Conservation (phyloP, 2,113 vertebrate species). For the Phocoena phocoena region DNA sequence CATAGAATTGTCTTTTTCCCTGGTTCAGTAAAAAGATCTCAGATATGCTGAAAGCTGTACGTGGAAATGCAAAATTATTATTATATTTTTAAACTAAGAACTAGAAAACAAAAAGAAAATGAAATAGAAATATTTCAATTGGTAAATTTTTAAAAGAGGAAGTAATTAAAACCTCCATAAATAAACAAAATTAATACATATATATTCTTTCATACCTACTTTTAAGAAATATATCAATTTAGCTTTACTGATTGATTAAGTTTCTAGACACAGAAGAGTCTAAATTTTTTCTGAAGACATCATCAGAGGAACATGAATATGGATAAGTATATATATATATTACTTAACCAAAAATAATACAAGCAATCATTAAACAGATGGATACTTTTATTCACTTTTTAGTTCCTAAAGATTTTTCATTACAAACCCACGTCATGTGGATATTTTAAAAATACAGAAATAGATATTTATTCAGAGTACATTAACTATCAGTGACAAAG, state of each 20-base stretch:
- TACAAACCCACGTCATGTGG: not conserved
- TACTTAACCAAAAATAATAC: slow-evolving; percentile 4
- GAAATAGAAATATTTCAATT: not conserved
- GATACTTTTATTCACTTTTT: not conserved
- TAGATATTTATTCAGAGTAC: not conserved
- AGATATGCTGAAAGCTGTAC: not conserved
- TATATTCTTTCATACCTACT: not conserved
- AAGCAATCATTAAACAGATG: not conserved
- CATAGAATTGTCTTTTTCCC: not conserved
- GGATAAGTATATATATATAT: not conserved
- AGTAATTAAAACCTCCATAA: not conserved
- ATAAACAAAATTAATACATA: not conserved
- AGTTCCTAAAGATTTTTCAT: not conserved
- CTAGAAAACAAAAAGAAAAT: not conserved
- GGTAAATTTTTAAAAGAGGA: not conserved
- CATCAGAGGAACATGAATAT: not conserved
- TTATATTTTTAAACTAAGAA: not conserved
- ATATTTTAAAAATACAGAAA: not conserved
- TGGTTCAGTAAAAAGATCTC: not conserved
- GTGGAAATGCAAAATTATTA: not conserved
- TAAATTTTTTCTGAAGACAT: slow-evolving; percentile 10
- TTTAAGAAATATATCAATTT: not conserved
- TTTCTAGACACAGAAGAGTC: not conserved
- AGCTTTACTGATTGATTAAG: not conserved
- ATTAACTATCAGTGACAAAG: not conserved